Evolutionary conservation across 2,113 vertebrate species (phyloP).

Genomic region (Lepisosteus osseus): DNA sequence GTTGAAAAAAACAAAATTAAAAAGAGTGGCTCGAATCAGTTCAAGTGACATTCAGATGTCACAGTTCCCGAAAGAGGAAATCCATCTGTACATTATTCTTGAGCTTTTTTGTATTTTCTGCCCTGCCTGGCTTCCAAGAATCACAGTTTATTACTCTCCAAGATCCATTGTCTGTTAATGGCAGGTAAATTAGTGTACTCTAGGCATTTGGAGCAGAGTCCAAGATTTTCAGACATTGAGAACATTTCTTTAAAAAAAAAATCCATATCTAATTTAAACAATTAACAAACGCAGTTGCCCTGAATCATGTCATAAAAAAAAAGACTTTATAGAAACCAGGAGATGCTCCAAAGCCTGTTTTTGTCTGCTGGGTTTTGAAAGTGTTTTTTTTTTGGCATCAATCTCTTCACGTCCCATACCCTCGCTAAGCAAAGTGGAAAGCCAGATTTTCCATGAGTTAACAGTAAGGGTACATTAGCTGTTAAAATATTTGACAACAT

Average conservation of each 20-base stretch:
- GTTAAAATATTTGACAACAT: constrained; percentile 43
- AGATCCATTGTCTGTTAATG: constrained; percentile 6
- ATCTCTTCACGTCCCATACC: constrained; percentile 23
- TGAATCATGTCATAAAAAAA: constrained; percentile 13
- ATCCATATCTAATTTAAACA: constrained; percentile 12
- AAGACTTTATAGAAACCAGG: constrained; percentile 16
- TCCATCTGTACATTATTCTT: background rate
- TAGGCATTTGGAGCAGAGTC: background rate
- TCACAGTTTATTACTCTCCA: background rate
- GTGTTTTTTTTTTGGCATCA: constrained; percentile 43
- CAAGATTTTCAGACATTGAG: constrained; percentile 31
- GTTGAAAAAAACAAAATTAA: too few species aligned
- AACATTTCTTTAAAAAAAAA: constrained; percentile 10
- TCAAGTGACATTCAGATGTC: too few species aligned
- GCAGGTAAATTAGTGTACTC: constrained; percentile 15
- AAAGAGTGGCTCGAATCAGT: too few species aligned
- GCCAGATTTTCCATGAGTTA: constrained; percentile 32
- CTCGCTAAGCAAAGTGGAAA: constrained; percentile 24
- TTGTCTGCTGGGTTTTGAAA: constrained; percentile 31
- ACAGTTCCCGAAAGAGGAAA: background rate
- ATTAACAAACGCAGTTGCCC: constrained; percentile 21
- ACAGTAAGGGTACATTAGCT: constrained; percentile 27
- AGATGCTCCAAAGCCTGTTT: constrained; percentile 26
- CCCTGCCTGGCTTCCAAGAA: background rate
- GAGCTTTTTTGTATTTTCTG: background rate